Evolutionary conservation across 2,888 invertebrate species (phyloP).

Genomic region (Drosophila mercatorum): DNA sequence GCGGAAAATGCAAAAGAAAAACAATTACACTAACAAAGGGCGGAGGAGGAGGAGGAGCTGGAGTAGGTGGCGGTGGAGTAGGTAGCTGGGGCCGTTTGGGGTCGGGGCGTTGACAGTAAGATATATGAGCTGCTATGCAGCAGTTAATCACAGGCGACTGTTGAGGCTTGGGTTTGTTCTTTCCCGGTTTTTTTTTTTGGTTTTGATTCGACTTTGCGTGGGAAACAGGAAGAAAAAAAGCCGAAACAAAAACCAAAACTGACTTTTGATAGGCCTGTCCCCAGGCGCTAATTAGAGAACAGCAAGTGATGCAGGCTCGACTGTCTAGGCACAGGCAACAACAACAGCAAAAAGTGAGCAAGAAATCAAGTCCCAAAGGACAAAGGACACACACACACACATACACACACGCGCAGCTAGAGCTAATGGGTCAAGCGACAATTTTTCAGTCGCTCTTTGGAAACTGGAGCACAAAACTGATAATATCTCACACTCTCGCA

Average conservation of each 20-base stretch:
- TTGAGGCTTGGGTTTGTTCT: constrained; percentile 11
- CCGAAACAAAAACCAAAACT: background rate
- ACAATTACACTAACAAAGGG: constrained; percentile 62
- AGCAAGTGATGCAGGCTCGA: constrained; percentile 28
- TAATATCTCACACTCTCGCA: constrained; percentile 45
- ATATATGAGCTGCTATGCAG: constrained; percentile 56
- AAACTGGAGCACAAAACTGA: constrained; percentile 73
- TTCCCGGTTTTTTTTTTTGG: background rate
- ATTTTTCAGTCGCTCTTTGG: constrained; percentile 39
- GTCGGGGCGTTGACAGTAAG: constrained; percentile 67
- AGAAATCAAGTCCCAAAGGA: constrained; percentile 77
- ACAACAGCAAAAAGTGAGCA: constrained; percentile 24
- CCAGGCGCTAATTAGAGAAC: constrained; percentile 68
- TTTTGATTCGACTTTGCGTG: constrained; percentile 39
- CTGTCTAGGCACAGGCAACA: constrained; percentile 30
- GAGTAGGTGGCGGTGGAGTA: background rate
- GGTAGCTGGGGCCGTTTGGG: constrained; percentile 16
- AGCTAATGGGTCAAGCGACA: constrained; percentile 35
- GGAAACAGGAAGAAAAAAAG: constrained; percentile 41
- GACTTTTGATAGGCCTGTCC: constrained; percentile 46
- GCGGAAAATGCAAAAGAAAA: constrained; percentile 62
- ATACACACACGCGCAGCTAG: constrained; percentile 1
- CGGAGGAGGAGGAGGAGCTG: background rate
- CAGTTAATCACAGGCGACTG: constrained; percentile 52
- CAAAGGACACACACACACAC: constrained; percentile 35